These are phyloP conservation scores for Mesembrinibis cayennensis DNA, from an alignment of 2,113 vertebrate genomes.

Conservation along the genomic window DNA sequence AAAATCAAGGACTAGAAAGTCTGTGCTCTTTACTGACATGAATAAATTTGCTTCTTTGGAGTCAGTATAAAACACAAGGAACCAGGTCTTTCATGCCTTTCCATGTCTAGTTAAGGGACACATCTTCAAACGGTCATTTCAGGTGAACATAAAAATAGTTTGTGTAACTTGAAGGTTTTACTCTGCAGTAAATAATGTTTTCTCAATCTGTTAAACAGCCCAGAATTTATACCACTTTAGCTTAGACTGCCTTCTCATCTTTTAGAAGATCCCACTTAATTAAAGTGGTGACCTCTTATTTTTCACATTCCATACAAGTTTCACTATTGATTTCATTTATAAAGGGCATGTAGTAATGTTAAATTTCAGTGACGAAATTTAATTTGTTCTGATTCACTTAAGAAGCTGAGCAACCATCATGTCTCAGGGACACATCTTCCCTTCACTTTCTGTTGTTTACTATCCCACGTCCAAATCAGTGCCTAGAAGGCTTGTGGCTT, in stretches of 20 bases:
- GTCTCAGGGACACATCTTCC: neutral
- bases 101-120: neutral
- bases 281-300: neutral
- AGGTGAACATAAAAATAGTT: neutral
- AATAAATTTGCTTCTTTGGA: neutral
- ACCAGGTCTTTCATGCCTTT: rapidly evolving
- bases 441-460: neutral
- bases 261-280: neutral
- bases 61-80: neutral
- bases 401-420: neutral
- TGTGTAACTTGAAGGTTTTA: neutral
- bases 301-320: neutral
- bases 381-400: neutral
- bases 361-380: neutral
- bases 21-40: neutral
- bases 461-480: neutral
- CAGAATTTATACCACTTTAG: neutral
- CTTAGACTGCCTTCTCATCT: neutral
- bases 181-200: neutral
- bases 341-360: neutral
- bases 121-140: neutral
- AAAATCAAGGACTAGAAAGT: neutral
- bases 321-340: neutral
- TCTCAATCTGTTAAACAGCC: neutral
- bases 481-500: neutral